A percentile compares a stretch with the other conserved stretches of the same genome.
Evolutionary conservation across 2,888 invertebrate species (phyloP).

Genomic region (Heliconius erato): DNA sequence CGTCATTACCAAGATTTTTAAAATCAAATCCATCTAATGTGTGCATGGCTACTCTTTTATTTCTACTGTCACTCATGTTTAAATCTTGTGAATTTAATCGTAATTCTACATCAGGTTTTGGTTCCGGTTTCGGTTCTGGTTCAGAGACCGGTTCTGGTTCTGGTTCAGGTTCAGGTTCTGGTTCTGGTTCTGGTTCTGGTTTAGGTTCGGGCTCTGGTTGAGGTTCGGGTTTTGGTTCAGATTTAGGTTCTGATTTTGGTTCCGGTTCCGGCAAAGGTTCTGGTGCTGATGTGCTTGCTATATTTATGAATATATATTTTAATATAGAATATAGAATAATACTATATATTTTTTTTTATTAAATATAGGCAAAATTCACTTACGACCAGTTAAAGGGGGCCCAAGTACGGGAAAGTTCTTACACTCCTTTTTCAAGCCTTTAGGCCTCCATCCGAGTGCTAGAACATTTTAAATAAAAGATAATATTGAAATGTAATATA

Average conservation of each 20-base stretch:
- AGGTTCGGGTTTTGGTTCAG: slow-evolving; percentile 67
- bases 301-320: slow-evolving; percentile 9
- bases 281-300: slow-evolving; percentile 67
- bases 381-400: slow-evolving; percentile 70
- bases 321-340: background rate
- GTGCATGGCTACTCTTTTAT: slow-evolving; percentile 86
- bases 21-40: slow-evolving; percentile 78
- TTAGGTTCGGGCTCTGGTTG: slow-evolving; percentile 60
- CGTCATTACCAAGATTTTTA: slow-evolving; percentile 85
- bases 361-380: slow-evolving; percentile 49
- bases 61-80: slow-evolving; percentile 74
- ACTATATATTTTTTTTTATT: background rate
- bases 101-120: slow-evolving; percentile 63
- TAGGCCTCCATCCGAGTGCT: slow-evolving; percentile 97
- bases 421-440: slow-evolving; percentile 89
- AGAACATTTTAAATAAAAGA: slow-evolving; percentile 54
- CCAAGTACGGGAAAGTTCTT: slow-evolving; percentile 91
- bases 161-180: slow-evolving; percentile 47
- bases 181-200: slow-evolving; percentile 58
- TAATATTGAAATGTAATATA: too few species aligned
- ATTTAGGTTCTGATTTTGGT: slow-evolving; percentile 73
- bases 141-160: slow-evolving; percentile 75
- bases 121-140: slow-evolving; percentile 65
- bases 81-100: slow-evolving; percentile 57
- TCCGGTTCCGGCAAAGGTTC: slow-evolving; percentile 65